Conservation (phyloP, 2,888 invertebrate species). For the Hyppa rectilinea region DNA sequence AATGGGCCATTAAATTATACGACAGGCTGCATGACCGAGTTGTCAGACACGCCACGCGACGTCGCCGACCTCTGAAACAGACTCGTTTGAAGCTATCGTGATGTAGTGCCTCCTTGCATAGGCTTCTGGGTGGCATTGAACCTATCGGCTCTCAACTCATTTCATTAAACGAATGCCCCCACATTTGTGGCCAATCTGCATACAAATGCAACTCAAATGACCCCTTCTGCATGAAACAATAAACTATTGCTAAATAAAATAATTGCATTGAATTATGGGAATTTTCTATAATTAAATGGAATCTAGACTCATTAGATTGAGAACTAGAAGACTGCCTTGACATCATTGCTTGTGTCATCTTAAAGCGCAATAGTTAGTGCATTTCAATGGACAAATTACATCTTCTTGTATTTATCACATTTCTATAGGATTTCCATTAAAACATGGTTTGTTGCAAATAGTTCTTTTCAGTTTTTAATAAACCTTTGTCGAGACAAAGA, state of each 20-base stretch:
- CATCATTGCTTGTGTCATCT: constrained; percentile 72
- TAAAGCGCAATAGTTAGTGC: constrained; percentile 45
- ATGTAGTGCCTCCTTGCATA: constrained; percentile 51
- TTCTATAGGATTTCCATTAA: constrained; percentile 27
- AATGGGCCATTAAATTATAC: constrained; percentile 80
- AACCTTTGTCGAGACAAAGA: neutral
- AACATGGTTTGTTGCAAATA: constrained; percentile 23
- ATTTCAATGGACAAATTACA: constrained; percentile 49
- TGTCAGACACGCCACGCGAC: constrained; percentile 74
- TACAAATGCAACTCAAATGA: constrained; percentile 25
- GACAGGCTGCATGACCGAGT: constrained; percentile 74
- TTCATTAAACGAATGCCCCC: constrained; percentile 32
- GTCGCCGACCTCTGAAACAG: constrained; percentile 69
- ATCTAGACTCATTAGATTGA: constrained; percentile 71
- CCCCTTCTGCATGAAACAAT: constrained; percentile 40
- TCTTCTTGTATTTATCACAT: constrained; percentile 21
- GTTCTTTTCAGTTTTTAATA: constrained; percentile 4
- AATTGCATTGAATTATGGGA: constrained; percentile 62
- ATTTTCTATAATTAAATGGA: constrained; percentile 69
- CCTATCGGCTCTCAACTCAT: constrained; percentile 28
- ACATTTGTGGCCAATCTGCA: constrained; percentile 32
- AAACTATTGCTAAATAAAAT: constrained; percentile 41
- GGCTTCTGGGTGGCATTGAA: constrained; percentile 60
- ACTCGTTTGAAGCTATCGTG: constrained; percentile 56
- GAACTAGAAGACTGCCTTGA: constrained; percentile 80